Percentiles rank a stretch among this genome's conserved stretches.
phyloP scores from a whole-genome alignment of 2,888 invertebrate genomes.

The Herminia tarsipennalis region DNA sequence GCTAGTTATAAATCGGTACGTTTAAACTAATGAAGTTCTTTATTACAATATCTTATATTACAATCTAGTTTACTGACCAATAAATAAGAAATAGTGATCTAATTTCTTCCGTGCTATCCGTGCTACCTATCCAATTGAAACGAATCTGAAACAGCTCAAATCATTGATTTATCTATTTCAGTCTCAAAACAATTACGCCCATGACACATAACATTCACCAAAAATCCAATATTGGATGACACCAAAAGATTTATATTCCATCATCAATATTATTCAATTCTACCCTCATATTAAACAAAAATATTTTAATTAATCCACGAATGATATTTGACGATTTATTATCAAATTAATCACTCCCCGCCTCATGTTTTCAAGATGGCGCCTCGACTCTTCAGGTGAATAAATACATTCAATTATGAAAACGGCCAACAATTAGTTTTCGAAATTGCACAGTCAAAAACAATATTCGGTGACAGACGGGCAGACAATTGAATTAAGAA shows the following conservation, averaged over 20 bases:
- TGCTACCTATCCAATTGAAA: too few relatives aligned
- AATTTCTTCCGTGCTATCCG: too few relatives aligned
- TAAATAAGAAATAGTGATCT: too few relatives aligned
- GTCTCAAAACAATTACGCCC: too few relatives aligned
- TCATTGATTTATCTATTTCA: too few relatives aligned
- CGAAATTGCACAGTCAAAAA: slow-evolving; percentile 41
- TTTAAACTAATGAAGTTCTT: too few relatives aligned
- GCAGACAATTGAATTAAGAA: slow-evolving; percentile 45
- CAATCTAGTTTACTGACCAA: too few relatives aligned
- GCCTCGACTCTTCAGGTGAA: slow-evolving; percentile 36
- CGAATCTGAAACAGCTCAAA: too few relatives aligned
- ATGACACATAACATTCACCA: too few relatives aligned
- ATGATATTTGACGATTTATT: slow-evolving; percentile 37
- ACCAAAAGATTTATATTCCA: not conserved
- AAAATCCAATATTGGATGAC: not conserved
- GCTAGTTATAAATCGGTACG: too few relatives aligned
- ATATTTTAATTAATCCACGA: slow-evolving; percentile 34
- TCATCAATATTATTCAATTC: slow-evolving; percentile 9
- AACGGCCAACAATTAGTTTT: slow-evolving; percentile 46
- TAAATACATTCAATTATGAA: slow-evolving; percentile 46
- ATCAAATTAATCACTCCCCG: slow-evolving; percentile 39
- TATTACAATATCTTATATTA: too few relatives aligned
- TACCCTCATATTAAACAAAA: slow-evolving; percentile 22
- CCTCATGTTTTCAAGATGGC: slow-evolving; percentile 31
- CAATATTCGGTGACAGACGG: slow-evolving; percentile 42